Evolutionary conservation across 2,113 vertebrate genomes (phyloP).

Genomic region (Daphoenositta chrysoptera): DNA sequence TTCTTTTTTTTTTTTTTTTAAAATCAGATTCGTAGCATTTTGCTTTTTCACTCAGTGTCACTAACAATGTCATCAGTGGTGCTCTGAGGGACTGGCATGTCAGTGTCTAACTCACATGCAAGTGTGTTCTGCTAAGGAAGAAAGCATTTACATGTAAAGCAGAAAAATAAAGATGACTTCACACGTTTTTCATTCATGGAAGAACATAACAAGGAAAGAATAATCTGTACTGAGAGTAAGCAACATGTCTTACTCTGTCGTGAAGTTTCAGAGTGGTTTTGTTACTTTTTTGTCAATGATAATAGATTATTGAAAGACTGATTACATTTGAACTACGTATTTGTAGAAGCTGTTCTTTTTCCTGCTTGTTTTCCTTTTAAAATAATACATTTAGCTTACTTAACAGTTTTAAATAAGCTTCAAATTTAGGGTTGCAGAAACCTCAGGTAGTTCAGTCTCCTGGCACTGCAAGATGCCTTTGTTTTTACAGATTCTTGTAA

Average conservation of each 20-base stretch:
- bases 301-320: not conserved
- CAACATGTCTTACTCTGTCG: not conserved
- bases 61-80: constrained; percentile 41
- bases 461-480: not conserved
- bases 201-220: not conserved
- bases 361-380: not conserved
- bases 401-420: not conserved
- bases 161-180: not conserved
- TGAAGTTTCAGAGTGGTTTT: not conserved
- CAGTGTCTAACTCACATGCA: not conserved
- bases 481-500: not conserved
- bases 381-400: not conserved
- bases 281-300: not conserved
- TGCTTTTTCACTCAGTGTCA: constrained; percentile 43
- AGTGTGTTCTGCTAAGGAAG: not conserved
- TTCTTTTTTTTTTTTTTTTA: not conserved
- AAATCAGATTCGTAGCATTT: not conserved
- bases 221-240: not conserved
- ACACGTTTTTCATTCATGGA: not conserved
- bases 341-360: not conserved
- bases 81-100: not conserved
- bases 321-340: not conserved
- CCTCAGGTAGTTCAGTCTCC: not conserved
- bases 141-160: not conserved
- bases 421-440: not conserved